Conservation (phyloP, 92 coral and sea anemone genomes). For the Blastomussa wellsi region DNA sequence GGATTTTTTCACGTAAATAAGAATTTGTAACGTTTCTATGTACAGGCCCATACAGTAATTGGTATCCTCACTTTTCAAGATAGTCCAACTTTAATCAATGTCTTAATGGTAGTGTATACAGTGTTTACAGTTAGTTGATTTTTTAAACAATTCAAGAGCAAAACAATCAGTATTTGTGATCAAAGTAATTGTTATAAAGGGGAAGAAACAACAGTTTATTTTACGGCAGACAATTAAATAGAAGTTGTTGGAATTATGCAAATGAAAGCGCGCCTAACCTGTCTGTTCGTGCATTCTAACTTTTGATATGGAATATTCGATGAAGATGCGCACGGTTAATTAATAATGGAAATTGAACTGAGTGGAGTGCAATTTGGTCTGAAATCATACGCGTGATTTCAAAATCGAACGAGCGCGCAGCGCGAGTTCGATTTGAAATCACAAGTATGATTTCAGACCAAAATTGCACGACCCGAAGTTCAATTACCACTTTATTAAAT, state of each 20-base stretch:
- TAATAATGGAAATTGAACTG: too few species aligned
- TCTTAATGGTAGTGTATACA: not conserved
- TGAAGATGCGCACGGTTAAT: not conserved
- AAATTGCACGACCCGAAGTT: too few species aligned
- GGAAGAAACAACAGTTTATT: not conserved
- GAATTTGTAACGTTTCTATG: not conserved
- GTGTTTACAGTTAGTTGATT: not conserved
- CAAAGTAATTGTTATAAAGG: not conserved
- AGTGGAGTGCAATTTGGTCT: too few species aligned
- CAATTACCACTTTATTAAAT: too few species aligned
- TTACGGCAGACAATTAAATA: not conserved
- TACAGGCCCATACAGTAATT: too few species aligned
- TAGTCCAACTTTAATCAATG: not conserved
- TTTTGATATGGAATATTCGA: not conserved
- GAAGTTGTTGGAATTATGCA: slow-evolving; percentile 10
- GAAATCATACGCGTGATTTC: too few species aligned
- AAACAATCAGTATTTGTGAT: not conserved
- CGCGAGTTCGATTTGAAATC: too few species aligned
- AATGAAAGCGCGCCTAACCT: not conserved
- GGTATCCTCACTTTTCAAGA: not conserved
- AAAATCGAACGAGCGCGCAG: too few species aligned
- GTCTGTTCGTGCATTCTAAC: not conserved
- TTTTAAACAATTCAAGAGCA: not conserved
- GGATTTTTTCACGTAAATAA: not conserved
- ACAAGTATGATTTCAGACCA: too few species aligned